Conservation (phyloP, 53 echinoderm and acorn worm species). For the Zoroaster sp. region DNA sequence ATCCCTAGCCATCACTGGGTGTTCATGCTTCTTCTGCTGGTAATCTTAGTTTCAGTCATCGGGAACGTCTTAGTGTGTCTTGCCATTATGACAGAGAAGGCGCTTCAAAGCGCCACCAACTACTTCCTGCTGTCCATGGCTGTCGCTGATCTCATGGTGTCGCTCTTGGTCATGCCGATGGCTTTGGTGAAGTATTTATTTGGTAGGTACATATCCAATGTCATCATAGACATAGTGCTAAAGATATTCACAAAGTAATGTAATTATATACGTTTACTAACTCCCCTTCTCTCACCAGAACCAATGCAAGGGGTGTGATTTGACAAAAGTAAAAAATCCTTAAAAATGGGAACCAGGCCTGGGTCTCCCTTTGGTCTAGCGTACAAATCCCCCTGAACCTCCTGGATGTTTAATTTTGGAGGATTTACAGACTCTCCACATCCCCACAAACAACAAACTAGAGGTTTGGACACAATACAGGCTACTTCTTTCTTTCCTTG, state of each 20-base stretch:
- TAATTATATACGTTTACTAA: neutral
- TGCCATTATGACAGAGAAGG: constrained; percentile 63
- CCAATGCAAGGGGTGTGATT: too few species aligned
- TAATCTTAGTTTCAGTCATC: constrained; percentile 66
- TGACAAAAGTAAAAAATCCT: too few species aligned
- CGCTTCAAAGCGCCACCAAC: constrained; percentile 82
- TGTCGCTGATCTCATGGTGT: constrained; percentile 91
- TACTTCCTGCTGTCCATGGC: constrained; percentile 87
- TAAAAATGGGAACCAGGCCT: too few species aligned
- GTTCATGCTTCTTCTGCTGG: constrained; percentile 56
- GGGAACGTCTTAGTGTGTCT: constrained; percentile 84
- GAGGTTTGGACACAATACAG: too few species aligned
- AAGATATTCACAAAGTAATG: neutral
- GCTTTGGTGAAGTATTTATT: constrained; percentile 71
- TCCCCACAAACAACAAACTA: too few species aligned
- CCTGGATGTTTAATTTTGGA: too few species aligned
- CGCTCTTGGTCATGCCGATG: constrained; percentile 91
- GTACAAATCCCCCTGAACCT: too few species aligned
- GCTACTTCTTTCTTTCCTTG: too few species aligned
- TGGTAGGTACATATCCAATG: constrained; percentile 55
- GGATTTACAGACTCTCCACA: too few species aligned
- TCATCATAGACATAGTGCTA: too few species aligned
- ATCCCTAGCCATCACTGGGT: constrained; percentile 56
- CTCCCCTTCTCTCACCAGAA: neutral
- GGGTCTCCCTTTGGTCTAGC: too few species aligned